These are phyloP conservation scores for Silurus asotus DNA, from an alignment of 2,113 vertebrate genomes.

Conservation along the genomic window DNA sequence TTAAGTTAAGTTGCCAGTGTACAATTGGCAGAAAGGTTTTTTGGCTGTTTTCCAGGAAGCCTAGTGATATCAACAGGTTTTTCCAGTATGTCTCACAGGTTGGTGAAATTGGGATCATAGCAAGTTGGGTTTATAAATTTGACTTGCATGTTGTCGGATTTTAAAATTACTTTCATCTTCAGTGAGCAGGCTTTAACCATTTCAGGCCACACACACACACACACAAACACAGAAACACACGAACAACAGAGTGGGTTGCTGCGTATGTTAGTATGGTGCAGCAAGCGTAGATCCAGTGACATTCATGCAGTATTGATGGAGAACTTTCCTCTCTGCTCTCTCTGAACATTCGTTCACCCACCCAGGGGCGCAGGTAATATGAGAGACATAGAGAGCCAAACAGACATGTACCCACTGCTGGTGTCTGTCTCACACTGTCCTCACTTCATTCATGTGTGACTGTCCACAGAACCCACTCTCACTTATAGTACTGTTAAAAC, in stretches of 20 bases:
- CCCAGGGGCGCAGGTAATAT: conserved; percentile 39
- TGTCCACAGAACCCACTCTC: conserved; percentile 5
- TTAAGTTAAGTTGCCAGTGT: background rate
- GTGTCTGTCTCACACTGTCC: conserved; percentile 17
- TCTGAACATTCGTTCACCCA: conserved; percentile 36
- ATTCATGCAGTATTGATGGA: conserved; percentile 55
- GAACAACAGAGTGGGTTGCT: background rate
- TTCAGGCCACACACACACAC: no score
- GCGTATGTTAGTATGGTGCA: background rate
- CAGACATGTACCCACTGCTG: background rate
- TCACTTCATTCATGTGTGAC: conserved; percentile 38
- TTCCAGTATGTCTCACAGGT: background rate
- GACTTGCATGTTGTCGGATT: background rate
- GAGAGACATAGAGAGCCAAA: conserved; percentile 27
- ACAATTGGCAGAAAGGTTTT: background rate
- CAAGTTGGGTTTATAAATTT: background rate
- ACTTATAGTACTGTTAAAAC: background rate
- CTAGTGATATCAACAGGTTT: background rate
- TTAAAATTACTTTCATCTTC: background rate
- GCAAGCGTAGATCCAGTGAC: conserved; percentile 39
- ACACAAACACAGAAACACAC: no score
- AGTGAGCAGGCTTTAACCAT: background rate
- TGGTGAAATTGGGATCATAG: background rate
- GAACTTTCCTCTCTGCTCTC: conserved; percentile 46
- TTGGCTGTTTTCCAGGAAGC: background rate